A percentile compares a stretch with the other conserved stretches of the same genome.
Conservation (phyloP, 2,113 vertebrate genomes). For the Xenus cinereus region DNA sequence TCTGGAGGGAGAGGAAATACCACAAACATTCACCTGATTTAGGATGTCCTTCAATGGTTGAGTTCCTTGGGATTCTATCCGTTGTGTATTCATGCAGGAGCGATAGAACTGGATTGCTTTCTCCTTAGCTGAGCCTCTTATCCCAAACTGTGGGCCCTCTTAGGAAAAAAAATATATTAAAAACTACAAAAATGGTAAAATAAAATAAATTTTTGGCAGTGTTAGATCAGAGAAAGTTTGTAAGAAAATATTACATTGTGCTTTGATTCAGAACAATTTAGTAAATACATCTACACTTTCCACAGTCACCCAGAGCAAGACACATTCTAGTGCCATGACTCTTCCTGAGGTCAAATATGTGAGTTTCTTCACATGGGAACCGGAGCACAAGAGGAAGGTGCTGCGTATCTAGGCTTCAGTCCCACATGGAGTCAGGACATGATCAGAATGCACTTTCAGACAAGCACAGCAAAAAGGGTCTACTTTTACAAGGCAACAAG, state of each 20-base stretch:
- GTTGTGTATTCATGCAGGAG: slow-evolving; percentile 83
- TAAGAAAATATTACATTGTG: neutral
- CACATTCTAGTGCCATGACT: neutral
- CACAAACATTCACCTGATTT: slow-evolving; percentile 75
- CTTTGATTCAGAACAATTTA: neutral
- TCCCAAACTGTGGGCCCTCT: slow-evolving; percentile 66
- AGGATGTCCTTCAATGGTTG: slow-evolving; percentile 81
- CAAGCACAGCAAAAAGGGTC: neutral
- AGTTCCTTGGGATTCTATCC: slow-evolving; percentile 75
- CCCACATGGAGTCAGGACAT: neutral
- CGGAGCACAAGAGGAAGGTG: neutral
- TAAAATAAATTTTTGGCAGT: neutral
- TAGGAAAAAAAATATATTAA: neutral
- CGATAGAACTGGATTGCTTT: slow-evolving; percentile 84
- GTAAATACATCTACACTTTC: neutral
- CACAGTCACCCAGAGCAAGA: neutral
- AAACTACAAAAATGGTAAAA: neutral
- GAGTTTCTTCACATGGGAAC: neutral
- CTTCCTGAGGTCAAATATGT: neutral
- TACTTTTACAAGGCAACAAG: neutral
- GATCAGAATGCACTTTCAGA: neutral
- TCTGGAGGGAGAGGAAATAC: neutral
- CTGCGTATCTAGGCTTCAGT: neutral
- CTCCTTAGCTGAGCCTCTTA: slow-evolving; percentile 70
- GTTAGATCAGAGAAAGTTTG: neutral